These are phyloP conservation scores for Chrysemys picta DNA, from an alignment of 2,113 vertebrate species.

Conservation along the genomic window DNA sequence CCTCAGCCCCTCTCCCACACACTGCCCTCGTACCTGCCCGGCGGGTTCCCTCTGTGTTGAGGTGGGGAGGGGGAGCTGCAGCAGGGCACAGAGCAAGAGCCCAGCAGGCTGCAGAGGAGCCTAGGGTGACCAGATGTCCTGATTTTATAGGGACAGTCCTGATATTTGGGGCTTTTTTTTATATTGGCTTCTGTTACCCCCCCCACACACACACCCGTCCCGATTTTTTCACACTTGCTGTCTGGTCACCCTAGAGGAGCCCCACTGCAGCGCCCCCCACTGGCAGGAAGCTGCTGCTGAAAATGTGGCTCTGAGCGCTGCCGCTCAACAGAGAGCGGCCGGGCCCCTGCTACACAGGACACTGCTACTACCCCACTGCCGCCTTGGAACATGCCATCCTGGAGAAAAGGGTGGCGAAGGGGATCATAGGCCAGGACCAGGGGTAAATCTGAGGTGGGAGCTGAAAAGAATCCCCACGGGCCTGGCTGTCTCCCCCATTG, in stretches of 20 bases:
- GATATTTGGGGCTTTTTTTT: too few relatives aligned
- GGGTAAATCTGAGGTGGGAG: not conserved
- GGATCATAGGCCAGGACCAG: not conserved
- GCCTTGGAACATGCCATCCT: not conserved
- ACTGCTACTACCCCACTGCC: not conserved
- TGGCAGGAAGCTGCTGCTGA: not conserved
- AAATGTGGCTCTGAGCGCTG: not conserved
- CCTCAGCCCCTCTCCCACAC: not conserved
- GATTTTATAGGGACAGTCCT: too few relatives aligned
- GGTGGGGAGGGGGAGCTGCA: too few relatives aligned
- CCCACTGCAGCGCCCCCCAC: not conserved
- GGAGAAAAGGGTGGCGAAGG: not conserved
- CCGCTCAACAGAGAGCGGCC: not conserved
- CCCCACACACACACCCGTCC: too few relatives aligned
- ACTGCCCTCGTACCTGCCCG: not conserved
- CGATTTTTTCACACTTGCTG: too few relatives aligned
- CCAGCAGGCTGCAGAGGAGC: too few relatives aligned
- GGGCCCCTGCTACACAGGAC: not conserved
- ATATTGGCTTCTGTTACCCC: too few relatives aligned
- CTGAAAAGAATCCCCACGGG: not conserved
- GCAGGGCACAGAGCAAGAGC: too few relatives aligned
- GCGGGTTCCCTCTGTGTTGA: too few relatives aligned
- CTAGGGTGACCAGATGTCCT: too few relatives aligned
- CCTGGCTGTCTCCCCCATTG: too few relatives aligned
- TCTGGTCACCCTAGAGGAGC: too few relatives aligned